Evolutionary conservation across 1,140 invertebrate species (phyloP), one percentile per base, ranked within the genome.

Genomic region (Schlechtendalia chinensis): DNA sequence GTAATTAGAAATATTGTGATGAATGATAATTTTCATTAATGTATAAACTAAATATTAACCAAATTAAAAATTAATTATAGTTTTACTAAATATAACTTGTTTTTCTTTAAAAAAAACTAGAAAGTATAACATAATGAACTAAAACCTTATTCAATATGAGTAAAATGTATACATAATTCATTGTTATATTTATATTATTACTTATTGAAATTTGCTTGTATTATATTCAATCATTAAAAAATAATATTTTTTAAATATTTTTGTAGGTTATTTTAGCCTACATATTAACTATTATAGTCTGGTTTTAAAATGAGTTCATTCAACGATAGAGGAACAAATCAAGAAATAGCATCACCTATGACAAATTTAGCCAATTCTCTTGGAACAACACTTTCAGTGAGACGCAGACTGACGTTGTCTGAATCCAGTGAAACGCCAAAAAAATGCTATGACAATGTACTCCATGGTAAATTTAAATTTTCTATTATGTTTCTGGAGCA

Each of bases 341-440:
- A 77, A 61, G 54, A 77, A 0, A 39, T 61, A 1, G 22, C 75
- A 47, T 79, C 75, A 45, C 75, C 75, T 14, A 79, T 79, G 58
- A 63, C 58, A 59, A 63, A 79, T 50, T 79, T 79, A 61, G 75
- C 75, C 10, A 79, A 79, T 50, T 61, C 29, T 79, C 56, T 79
- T 19, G 75, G 75, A 50, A 50, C 58, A 27, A 24, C 75, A 50
- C 22, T 79, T 14, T 50, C 75, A 63, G 75, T 79, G 17, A 79
- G 75, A 79, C 75, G 75, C 3, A 79, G 4, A 29, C 39, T 79
- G 1, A 79, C 75, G n/a, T 27, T 79, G n/a, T 79, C 75, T 27
- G 75, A 79, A 50, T 29, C 75, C 4, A 63, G 75, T 63, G 75
- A 79, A 27, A 79, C 75, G n/a, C 75, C 75, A 50, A 63, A 63